phyloP scores from a whole-genome alignment of 1,140 invertebrate genomes.

The Bombus pyrosoma region DNA sequence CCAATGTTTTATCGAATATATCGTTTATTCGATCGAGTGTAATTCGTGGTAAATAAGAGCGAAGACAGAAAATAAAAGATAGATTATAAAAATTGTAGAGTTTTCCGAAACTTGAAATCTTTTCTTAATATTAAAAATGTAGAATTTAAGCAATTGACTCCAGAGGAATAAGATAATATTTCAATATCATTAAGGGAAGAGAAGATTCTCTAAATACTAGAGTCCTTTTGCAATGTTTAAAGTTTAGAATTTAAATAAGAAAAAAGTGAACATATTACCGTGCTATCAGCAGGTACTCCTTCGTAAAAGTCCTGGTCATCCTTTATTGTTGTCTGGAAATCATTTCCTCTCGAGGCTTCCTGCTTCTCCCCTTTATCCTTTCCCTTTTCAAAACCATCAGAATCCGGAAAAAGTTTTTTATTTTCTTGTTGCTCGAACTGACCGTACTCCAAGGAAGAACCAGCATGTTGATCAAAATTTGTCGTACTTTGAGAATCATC shows the following conservation, averaged over 20 bases:
- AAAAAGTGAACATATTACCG: conserved; percentile 34
- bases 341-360: background rate
- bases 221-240: too few relatives aligned
- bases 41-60: too few relatives aligned
- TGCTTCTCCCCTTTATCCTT: background rate
- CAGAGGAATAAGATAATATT: too few relatives aligned
- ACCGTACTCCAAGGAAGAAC: background rate
- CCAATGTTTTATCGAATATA: too few relatives aligned
- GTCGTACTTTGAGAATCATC: background rate
- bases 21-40: too few relatives aligned
- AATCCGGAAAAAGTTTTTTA: background rate
- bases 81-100: too few relatives aligned
- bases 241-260: background rate
- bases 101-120: too few relatives aligned
- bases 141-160: too few relatives aligned
- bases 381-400: background rate
- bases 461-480: background rate
- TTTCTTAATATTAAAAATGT: too few relatives aligned
- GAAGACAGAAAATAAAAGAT: too few relatives aligned
- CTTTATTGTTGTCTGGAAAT: background rate
- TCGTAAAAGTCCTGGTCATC: conserved; percentile 70
- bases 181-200: background rate
- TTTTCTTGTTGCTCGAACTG: conserved; percentile 33
- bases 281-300: conserved; percentile 66
- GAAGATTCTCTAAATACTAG: background rate